Percentiles rank a stretch among this genome's conserved stretches.
Conservation (phyloP, 2,797 vertebrate genomes). For the Leucoraja ocellata region DNA sequence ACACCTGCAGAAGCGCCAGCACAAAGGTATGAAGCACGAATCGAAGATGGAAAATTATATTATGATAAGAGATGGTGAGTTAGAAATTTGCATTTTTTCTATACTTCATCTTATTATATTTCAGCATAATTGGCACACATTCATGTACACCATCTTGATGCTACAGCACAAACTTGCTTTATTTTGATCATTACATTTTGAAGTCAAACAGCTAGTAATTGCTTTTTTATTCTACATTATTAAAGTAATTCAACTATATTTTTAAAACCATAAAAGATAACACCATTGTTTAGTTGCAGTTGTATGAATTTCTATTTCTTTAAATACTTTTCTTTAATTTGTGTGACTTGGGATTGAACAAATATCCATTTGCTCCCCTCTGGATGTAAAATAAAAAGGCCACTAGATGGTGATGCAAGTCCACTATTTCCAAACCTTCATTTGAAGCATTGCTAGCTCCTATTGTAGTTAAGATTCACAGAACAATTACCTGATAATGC, state of each 20-base stretch:
- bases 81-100: not conserved
- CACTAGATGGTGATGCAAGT: slow-evolving; percentile 13
- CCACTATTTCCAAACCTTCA: not conserved
- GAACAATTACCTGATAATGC: not conserved
- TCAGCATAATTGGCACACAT: not conserved
- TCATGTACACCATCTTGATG: not conserved
- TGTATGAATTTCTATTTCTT: not conserved
- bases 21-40: slow-evolving; percentile 89
- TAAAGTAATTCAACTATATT: not conserved
- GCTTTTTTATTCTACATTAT: not conserved
- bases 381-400: not conserved
- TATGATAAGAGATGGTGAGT: slow-evolving; percentile 95
- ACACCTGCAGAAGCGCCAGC: slow-evolving; percentile 79
- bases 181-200: not conserved
- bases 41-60: slow-evolving; percentile 96
- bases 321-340: not conserved
- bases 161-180: not conserved
- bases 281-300: not conserved
- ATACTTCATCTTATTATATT: not conserved
- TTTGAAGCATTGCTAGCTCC: not conserved
- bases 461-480: not conserved
- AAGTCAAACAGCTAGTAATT: not conserved
- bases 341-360: not conserved
- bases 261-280: not conserved
- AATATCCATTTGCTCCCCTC: not conserved